These are phyloP conservation scores for Dendrocincla tyrannina DNA, from an alignment of 2,797 vertebrate species.

Conservation along the genomic window DNA sequence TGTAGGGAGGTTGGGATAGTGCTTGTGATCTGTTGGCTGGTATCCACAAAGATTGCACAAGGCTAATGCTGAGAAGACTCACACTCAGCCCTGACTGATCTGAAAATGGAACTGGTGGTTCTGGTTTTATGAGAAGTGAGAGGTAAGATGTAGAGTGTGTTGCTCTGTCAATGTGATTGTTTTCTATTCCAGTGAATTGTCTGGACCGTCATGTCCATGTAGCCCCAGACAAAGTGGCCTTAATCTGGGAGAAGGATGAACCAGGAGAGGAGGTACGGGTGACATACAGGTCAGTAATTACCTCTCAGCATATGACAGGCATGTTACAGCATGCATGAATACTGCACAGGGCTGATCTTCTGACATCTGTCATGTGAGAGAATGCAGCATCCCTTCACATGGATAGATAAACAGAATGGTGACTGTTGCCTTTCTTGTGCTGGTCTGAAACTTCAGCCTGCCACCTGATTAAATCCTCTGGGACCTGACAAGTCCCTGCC, in stretches of 20 bases:
- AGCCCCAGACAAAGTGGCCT: slow-evolving; percentile 67
- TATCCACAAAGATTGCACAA: neutral
- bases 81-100: neutral
- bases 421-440: neutral
- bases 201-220: slow-evolving; percentile 68
- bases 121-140: neutral
- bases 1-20: neutral
- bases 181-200: slow-evolving; percentile 67
- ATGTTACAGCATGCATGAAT: neutral
- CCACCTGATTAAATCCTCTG: neutral
- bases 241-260: slow-evolving; percentile 75
- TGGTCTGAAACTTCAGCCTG: neutral
- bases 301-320: neutral
- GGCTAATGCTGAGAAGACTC: neutral
- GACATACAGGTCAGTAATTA: slow-evolving; percentile 69
- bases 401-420: neutral
- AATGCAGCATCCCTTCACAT: neutral
- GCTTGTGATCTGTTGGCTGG: neutral
- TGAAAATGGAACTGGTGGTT: neutral
- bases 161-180: neutral
- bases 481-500: neutral
- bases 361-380: neutral
- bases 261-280: slow-evolving; percentile 59
- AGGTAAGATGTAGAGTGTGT: neutral
- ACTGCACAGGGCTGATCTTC: neutral